These are phyloP conservation scores for Ailuropoda melanoleuca DNA, from an alignment of 2,113 vertebrate species.

Conservation along the genomic window DNA sequence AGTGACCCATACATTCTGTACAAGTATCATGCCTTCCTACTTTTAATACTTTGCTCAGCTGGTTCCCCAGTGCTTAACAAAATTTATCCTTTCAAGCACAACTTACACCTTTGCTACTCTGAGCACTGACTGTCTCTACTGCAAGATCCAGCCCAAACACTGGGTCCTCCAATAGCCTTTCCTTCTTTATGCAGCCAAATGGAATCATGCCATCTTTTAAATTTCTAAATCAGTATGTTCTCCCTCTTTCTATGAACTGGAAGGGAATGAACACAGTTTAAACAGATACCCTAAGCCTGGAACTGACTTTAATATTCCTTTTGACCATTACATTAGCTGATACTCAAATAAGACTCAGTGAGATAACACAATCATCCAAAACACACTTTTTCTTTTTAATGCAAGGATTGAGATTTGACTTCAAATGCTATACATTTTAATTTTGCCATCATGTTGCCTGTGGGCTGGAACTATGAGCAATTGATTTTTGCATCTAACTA, in stretches of 20 bases:
- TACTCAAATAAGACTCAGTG: background rate
- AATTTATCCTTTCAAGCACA: background rate
- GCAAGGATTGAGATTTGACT: background rate
- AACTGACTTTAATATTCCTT: background rate
- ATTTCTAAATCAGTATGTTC: background rate
- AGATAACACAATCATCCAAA: background rate
- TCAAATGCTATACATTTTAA: background rate
- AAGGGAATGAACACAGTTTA: background rate
- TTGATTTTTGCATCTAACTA: background rate
- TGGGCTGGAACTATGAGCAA: background rate
- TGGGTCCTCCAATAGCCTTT: background rate
- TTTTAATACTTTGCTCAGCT: background rate
- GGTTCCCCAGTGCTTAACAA: background rate
- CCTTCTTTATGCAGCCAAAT: background rate
- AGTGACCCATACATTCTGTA: background rate
- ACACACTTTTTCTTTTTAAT: background rate
- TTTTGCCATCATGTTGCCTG: background rate
- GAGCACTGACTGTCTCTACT: background rate
- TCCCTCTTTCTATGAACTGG: background rate
- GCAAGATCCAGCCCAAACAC: background rate
- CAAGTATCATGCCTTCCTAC: background rate
- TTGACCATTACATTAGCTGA: background rate
- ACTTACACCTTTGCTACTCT: background rate
- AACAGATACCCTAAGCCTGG: background rate
- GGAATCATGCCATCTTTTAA: background rate